Base-by-base conservation (phyloP, 1,140 invertebrate genomes). In the Argopecten irradians region DNA sequence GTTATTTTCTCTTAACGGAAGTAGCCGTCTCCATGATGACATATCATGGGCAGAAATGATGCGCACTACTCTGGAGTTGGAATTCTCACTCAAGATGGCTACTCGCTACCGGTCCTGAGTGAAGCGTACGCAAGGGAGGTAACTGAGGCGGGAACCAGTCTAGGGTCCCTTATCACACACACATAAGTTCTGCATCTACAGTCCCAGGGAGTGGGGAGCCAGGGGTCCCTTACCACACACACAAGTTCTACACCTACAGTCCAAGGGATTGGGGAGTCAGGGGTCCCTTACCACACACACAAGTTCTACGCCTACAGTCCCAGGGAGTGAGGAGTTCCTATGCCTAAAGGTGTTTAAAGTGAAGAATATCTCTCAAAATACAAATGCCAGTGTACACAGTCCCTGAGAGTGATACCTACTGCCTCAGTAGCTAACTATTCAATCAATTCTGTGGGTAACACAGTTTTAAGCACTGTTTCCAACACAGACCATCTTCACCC, bases 361-460 rank as follows among this genome's bases (percentile, higher is more conserved):
- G 22, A 28, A n/a, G 55, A n/a, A 3, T 28, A n/a, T n/a, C 14
- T 71, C 28, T 28, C 22, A 22, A 71, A 28, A 71, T 5, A 71
- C 55, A 71, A 39, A 13, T 71, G 7, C 16, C 22, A 28, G 28
- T n/a, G 28, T n/a, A n/a, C 11, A 1, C 1, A 5, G 55, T 71
- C 55, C 55, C 55, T 28, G 55, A n/a, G 55, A 71, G 55, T 71
- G 55, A n/a, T 22, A 71, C n/a, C 22, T 71, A 71, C 55, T 1
- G n/a, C 55, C 55, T 28, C 55, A 71, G 55, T 71, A 71, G 55
- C 55, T 71, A 71, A 71, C 55, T 71, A 71, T 71, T 71, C 55
- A 71, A 71, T 71, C 55, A 71, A 71, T 71, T 71, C 55, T 71
- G 55, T 71, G 16, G 55, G 28, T 22, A 71, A 71, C 55, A 71